Evolutionary conservation across 2,888 invertebrate species (phyloP).

Genomic region (Eilema caniola): DNA sequence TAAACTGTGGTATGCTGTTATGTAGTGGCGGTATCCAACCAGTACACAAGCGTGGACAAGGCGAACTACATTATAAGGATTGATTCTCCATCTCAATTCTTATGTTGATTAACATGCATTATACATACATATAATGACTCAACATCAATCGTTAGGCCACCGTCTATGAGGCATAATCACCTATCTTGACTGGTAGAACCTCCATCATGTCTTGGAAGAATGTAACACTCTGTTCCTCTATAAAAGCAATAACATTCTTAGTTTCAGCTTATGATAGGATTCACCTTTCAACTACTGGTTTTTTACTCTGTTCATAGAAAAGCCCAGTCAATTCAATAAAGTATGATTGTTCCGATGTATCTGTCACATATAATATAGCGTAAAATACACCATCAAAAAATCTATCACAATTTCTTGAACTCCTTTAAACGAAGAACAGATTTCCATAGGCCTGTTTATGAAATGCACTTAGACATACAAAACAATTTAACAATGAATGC

Average conservation of each 20-base stretch:
- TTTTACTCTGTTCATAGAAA: not conserved
- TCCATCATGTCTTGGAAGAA: not conserved
- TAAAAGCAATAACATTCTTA: not conserved
- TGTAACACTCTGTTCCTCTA: no score
- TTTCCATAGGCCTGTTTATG: slow-evolving; percentile 7
- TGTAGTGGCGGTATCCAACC: no score
- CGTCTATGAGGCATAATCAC: not conserved
- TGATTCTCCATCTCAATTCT: no score
- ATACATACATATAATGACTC: no score
- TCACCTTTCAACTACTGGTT: not conserved
- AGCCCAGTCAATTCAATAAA: not conserved
- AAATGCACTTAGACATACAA: slow-evolving; percentile 1
- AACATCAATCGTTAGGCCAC: no score
- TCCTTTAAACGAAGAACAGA: not conserved
- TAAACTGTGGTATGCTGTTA: no score
- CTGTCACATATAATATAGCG: not conserved
- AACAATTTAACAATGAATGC: slow-evolving; percentile 8
- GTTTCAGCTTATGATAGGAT: not conserved
- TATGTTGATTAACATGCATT: no score
- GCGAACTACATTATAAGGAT: no score
- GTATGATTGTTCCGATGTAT: not conserved
- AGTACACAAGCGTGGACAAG: no score
- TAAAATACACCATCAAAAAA: not conserved
- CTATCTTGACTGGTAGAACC: not conserved
- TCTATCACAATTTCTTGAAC: not conserved